Conservation (phyloP, 2,888 invertebrate genomes). For the Lithophane leautieri region DNA sequence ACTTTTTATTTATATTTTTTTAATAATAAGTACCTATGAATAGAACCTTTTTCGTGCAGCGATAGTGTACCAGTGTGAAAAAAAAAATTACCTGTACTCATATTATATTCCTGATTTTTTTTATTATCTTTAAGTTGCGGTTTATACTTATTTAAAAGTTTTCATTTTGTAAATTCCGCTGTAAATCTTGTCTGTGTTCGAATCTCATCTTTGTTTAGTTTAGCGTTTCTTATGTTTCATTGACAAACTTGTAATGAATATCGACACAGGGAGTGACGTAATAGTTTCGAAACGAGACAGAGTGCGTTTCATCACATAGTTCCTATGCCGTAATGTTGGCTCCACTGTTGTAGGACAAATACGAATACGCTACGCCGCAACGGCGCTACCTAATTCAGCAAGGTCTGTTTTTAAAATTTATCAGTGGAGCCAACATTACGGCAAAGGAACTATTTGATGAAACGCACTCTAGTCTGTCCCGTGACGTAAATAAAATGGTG, state of each 20-base stretch:
- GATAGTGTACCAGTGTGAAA: conserved; percentile 77
- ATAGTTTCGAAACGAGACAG: conserved; percentile 63
- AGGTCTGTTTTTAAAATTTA: too few relatives aligned
- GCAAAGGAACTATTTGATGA: too few relatives aligned
- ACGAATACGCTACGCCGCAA: too few relatives aligned
- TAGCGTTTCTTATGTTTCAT: conserved; percentile 81
- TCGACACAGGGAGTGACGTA: conserved; percentile 63
- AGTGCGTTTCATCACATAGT: too few relatives aligned
- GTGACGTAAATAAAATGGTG: conserved; percentile 78
- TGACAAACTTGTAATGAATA: conserved; percentile 61
- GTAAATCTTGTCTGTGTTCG: conserved; percentile 82
- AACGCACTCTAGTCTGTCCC: conserved; percentile 35
- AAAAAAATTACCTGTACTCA: conserved; percentile 55
- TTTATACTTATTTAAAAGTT: conserved; percentile 86
- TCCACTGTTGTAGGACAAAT: too few relatives aligned
- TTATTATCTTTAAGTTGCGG: conserved; percentile 83
- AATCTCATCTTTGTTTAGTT: conserved; percentile 84
- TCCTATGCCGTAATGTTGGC: too few relatives aligned
- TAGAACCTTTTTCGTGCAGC: conserved; percentile 69
- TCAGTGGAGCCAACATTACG: too few relatives aligned
- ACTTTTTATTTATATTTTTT: conserved; percentile 80
- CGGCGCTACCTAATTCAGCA: too few relatives aligned
- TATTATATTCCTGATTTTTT: conserved; percentile 69
- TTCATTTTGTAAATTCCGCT: conserved; percentile 72
- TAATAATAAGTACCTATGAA: conserved; percentile 60